Conservation (phyloP, 2,113 vertebrate species). For the Lepisosteus oculatus region DNA sequence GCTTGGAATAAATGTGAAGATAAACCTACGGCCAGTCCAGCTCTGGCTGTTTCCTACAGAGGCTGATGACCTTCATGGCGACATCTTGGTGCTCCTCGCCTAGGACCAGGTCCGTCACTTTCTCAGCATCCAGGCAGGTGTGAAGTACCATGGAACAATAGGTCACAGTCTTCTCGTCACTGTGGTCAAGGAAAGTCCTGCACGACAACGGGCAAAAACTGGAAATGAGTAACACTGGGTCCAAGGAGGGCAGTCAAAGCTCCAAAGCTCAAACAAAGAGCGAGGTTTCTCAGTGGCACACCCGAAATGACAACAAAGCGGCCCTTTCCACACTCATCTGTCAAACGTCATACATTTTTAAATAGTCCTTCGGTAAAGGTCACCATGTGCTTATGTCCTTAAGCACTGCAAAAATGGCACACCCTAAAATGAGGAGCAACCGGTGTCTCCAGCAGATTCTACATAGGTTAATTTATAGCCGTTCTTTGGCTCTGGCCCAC, state of each 20-base stretch:
- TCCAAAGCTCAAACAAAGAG: no score
- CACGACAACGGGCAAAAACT: slow-evolving; percentile 9
- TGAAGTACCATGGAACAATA: slow-evolving; percentile 87
- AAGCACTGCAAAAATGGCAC: no score
- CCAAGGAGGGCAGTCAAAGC: no score
- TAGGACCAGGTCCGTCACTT: slow-evolving; percentile 67
- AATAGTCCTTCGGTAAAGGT: no score
- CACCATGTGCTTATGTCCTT: no score
- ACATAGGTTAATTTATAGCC: slow-evolving; percentile 5
- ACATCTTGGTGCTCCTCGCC: slow-evolving; percentile 61
- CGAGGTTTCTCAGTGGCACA: no score
- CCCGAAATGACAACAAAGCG: no score
- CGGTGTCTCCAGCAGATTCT: neutral
- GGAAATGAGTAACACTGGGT: neutral
- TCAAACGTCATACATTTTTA: no score
- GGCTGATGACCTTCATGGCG: slow-evolving; percentile 66
- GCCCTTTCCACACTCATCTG: no score
- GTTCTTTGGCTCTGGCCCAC: slow-evolving; percentile 25
- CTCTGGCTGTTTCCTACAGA: slow-evolving; percentile 72
- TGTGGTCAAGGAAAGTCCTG: slow-evolving; percentile 69
- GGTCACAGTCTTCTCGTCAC: slow-evolving; percentile 74
- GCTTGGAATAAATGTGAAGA: neutral
- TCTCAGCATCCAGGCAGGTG: slow-evolving; percentile 76
- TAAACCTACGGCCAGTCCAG: slow-evolving; percentile 87
- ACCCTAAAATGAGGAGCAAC: no score